Evolutionary conservation across 2,888 invertebrate genomes (phyloP).

Genomic region (Matsumyia berberina): DNA sequence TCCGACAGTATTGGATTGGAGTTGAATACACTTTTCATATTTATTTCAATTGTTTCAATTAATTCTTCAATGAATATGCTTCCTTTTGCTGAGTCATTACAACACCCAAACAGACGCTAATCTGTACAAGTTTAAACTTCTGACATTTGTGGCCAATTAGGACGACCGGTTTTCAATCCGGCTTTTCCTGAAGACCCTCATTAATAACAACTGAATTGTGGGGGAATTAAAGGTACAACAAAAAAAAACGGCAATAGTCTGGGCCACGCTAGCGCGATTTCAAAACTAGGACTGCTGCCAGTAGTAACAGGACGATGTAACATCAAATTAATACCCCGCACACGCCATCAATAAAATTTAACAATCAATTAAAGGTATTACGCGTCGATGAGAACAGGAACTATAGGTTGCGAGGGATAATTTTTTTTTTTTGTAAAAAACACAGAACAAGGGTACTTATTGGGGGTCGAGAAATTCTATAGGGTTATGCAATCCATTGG

Average conservation of each 20-base stretch:
- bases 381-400: not conserved
- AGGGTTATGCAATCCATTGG: too few relatives aligned
- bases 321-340: slow-evolving; percentile 32
- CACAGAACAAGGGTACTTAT: not conserved
- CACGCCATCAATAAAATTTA: slow-evolving; percentile 44
- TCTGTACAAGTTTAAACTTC: too few relatives aligned
- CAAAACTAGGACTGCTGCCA: not conserved
- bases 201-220: not conserved
- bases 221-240: not conserved
- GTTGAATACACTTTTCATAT: too few relatives aligned
- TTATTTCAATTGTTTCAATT: too few relatives aligned
- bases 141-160: not conserved
- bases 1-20: too few relatives aligned
- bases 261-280: not conserved
- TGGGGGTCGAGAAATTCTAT: not conserved
- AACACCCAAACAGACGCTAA: too few relatives aligned
- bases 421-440: not conserved
- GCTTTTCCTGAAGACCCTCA: not conserved
- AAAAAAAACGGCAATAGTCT: too few relatives aligned
- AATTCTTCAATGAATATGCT: too few relatives aligned
- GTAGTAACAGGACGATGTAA: not conserved
- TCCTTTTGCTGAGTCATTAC: too few relatives aligned
- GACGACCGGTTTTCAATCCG: not conserved
- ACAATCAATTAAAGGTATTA: slow-evolving; percentile 38
- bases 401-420: not conserved